phyloP scores from a whole-genome alignment of 2,797 vertebrate genomes.

The Lindbergichthys nudifrons region DNA sequence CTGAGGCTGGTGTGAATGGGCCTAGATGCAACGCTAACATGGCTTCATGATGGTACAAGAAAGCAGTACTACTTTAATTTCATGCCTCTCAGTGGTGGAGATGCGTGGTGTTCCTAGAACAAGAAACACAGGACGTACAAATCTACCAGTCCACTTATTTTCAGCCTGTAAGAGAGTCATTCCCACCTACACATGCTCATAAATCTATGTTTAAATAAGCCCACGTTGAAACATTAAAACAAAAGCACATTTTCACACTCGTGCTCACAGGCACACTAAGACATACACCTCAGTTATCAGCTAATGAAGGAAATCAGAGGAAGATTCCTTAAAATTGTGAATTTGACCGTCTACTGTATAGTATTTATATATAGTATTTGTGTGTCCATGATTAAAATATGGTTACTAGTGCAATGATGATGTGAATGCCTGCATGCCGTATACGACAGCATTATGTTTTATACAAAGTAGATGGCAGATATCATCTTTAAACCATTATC shows the following conservation, averaged over 20 bases:
- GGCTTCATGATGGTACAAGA: not conserved
- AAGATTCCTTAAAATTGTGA: not conserved
- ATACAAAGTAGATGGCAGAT: conserved; percentile 7
- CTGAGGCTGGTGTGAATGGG: conserved; percentile 20
- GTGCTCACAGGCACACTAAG: not conserved
- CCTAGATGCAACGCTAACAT: conserved; percentile 30
- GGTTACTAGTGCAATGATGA: not conserved
- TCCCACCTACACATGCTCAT: conserved; percentile 50
- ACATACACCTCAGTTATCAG: conserved; percentile 17
- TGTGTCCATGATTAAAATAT: not conserved
- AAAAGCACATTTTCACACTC: conserved; percentile 32
- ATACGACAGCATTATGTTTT: conserved; percentile 20
- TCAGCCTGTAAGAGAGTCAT: conserved; percentile 53
- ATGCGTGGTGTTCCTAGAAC: conserved; percentile 13
- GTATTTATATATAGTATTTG: not conserved
- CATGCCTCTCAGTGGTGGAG: conserved; percentile 17
- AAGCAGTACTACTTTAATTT: conserved; percentile 1
- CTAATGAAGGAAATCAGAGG: conserved; percentile 8
- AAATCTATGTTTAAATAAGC: conserved; percentile 54
- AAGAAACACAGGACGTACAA: conserved; percentile 26
- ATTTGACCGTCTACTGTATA: not conserved
- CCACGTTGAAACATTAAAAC: conserved; percentile 35
- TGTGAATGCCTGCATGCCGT: not conserved
- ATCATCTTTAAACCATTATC: conserved; percentile 19
- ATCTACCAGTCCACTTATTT: conserved; percentile 50